Base-by-base conservation (phyloP, 2,888 invertebrate genomes). In the Taphrorychus bicolor region DNA sequence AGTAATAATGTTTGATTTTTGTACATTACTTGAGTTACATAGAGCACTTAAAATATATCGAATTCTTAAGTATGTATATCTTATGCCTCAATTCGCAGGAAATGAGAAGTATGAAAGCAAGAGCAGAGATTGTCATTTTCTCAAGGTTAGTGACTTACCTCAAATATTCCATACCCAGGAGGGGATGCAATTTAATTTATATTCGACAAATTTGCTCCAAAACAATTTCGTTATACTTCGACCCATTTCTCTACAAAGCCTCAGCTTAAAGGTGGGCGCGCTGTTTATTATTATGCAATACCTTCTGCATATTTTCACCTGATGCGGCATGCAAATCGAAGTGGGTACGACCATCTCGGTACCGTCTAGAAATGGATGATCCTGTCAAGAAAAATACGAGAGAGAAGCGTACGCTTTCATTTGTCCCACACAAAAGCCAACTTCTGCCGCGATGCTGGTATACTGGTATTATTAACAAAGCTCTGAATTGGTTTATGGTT, bases 291-390 rank as follows among this genome's bases (percentile, higher is more conserved):
- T 68, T 68, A 68, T 68, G 67, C 64, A 68, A 68, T 45, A 53
- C 56, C 57, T 22, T 52, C 32, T 59, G 68, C 68, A 68, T 68
- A 68, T 68, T 68, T 68, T 68, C 68, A 68, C 68, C 68, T 68
- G 68, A 61, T 62, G 58, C 62, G 21, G 66, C 48, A 66, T 66
- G 66, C 66, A 66, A 66, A 66, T 66, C 48, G 66, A 24, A 56
- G 48, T 48, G 60, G 66, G 59, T 57, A 40, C 56, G 66, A 59
- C 66, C 66, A 60, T 52, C 51, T 57, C 58, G 52, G 57, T 52
- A 59, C 48, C 62, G 62, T 62, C 67, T 67, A 67, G 67, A 67
- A 67, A 67, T 67, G 62, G 67, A 60, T 66, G 66, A 65, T 59
- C 59, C 18, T 14, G 21, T 32, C 63, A 53, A 59, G 53, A 59